These are phyloP conservation scores for Elymnias hypermnestra DNA, from an alignment of 1,140 invertebrate genomes.

Conservation along the genomic window DNA sequence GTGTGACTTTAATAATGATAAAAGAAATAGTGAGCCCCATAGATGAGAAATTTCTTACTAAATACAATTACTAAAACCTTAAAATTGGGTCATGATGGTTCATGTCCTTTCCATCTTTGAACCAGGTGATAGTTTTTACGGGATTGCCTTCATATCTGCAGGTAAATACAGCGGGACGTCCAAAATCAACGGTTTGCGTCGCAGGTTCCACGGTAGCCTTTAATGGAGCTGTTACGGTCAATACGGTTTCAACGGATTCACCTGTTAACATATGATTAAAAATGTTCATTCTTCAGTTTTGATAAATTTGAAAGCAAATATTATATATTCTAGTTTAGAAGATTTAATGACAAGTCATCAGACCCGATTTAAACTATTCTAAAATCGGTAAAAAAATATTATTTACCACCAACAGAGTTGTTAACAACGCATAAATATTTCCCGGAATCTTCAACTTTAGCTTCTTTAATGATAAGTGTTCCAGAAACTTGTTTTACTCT, in stretches of 20 bases:
- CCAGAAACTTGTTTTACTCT: constrained; percentile 95
- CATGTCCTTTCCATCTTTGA: constrained; percentile 92
- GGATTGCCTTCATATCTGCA: constrained; percentile 94
- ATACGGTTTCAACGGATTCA: constrained; percentile 93
- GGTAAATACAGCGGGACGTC: constrained; percentile 91
- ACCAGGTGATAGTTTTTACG: constrained; percentile 92
- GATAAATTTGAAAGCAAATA: too few relatives aligned
- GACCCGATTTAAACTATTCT: too few relatives aligned
- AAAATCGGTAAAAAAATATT: too few relatives aligned
- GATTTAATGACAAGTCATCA: too few relatives aligned
- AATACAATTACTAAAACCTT: too few relatives aligned
- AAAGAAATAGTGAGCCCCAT: too few relatives aligned
- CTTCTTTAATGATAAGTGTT: constrained; percentile 93
- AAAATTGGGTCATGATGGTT: constrained; percentile 87
- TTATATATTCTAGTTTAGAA: too few relatives aligned
- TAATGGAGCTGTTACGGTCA: constrained; percentile 94
- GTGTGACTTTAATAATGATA: too few relatives aligned
- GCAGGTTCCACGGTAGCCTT: constrained; percentile 91
- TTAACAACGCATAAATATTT: constrained; percentile 96
- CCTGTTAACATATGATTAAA: too few relatives aligned
- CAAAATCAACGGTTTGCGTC: constrained; percentile 94
- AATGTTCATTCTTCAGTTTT: too few relatives aligned
- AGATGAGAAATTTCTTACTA: too few relatives aligned
- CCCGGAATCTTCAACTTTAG: constrained; percentile 93
- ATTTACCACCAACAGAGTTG: constrained; percentile 89